Evolutionary conservation across 2,113 vertebrate species (phyloP).

Genomic region (Sylvicapra grimmia): DNA sequence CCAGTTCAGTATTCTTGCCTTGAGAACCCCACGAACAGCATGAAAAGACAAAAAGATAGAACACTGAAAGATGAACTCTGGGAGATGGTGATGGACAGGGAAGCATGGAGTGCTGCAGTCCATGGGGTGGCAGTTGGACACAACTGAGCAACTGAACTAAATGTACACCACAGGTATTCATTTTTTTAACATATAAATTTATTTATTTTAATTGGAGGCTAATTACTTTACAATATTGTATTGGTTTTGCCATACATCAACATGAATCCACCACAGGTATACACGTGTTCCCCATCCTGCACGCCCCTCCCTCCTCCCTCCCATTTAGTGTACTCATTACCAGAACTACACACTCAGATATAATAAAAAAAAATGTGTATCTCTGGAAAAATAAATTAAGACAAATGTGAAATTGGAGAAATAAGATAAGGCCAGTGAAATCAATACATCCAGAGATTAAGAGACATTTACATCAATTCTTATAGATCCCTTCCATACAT

Average conservation of each 20-base stretch:
- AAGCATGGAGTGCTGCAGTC: neutral
- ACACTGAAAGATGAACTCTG: rapidly evolving
- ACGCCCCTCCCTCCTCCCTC: no score
- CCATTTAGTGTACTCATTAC: neutral
- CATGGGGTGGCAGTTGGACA: neutral
- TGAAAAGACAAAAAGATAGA: neutral
- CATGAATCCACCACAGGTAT: no score
- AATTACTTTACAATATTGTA: no score
- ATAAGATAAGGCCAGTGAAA: neutral
- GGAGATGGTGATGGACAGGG: neutral
- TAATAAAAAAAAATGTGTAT: neutral
- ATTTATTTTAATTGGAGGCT: no score
- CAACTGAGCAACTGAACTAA: neutral
- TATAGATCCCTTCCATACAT: neutral
- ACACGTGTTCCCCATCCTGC: no score
- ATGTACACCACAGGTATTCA: neutral
- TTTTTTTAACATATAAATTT: no score
- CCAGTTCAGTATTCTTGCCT: neutral
- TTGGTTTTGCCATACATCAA: no score
- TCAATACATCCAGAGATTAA: neutral
- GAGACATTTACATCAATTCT: neutral
- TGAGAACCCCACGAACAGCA: neutral
- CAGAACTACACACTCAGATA: neutral
- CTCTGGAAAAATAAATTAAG: neutral
- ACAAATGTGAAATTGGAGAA: neutral